Percentiles rank a stretch among this genome's conserved stretches.
phyloP scores from a whole-genome alignment of 1,140 invertebrate genomes.

The Nasonia longicornis region DNA sequence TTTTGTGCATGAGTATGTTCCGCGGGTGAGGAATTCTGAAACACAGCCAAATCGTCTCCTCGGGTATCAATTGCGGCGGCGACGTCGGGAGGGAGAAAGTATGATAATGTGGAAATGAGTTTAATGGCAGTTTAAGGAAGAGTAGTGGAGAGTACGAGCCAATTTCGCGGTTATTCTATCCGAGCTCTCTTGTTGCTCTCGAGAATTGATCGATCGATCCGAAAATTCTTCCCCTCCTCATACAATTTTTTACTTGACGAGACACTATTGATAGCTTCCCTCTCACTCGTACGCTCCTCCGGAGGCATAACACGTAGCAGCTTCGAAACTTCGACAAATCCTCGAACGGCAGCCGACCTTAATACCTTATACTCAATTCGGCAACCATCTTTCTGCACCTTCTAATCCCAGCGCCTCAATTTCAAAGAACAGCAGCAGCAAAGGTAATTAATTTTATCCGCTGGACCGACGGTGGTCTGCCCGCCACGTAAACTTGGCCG shows the following conservation, averaged over 20 bases:
- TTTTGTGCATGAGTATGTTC: slow-evolving; percentile 1
- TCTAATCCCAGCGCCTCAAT: background rate
- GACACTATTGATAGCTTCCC: background rate
- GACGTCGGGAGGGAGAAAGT: background rate
- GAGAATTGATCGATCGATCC: background rate
- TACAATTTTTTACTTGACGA: background rate
- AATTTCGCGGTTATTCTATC: background rate
- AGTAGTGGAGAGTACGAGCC: background rate
- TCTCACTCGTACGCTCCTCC: no score
- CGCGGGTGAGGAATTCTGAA: slow-evolving; percentile 14
- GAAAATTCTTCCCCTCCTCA: no score
- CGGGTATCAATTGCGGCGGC: slow-evolving; percentile 19
- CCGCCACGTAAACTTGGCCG: background rate
- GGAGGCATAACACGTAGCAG: background rate
- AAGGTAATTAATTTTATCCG: background rate
- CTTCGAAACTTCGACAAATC: background rate
- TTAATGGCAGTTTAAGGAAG: slow-evolving; percentile 22
- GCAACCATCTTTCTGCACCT: background rate
- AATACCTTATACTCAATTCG: background rate
- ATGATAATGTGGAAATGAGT: slow-evolving; percentile 24
- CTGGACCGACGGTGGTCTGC: background rate
- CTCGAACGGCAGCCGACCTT: no score
- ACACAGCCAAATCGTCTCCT: slow-evolving; percentile 22
- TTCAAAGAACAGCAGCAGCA: background rate
- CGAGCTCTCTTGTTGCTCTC: background rate